A percentile compares a stretch with the other conserved stretches of the same genome.
These are phyloP conservation scores for Cinara cedri DNA, from an alignment of 2,888 invertebrate genomes.

Conservation along the genomic window DNA sequence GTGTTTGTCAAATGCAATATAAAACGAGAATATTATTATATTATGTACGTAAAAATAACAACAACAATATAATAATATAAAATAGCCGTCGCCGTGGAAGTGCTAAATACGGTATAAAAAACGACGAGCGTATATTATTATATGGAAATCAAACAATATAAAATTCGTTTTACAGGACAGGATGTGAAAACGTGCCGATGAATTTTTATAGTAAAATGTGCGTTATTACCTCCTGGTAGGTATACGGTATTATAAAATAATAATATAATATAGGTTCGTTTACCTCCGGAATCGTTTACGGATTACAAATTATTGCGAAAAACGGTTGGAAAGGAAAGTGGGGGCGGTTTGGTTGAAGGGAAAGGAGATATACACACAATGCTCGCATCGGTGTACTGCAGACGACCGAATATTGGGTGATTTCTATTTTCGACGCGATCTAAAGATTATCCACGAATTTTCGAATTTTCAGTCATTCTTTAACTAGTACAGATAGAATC, in stretches of 20 bases:
- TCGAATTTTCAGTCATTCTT: too few species aligned
- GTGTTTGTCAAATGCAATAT: conserved; percentile 42
- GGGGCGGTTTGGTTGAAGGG: too few species aligned
- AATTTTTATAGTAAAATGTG: conserved; percentile 54
- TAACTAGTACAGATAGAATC: too few species aligned
- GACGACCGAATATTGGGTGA: too few species aligned
- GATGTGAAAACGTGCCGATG: conserved; percentile 55
- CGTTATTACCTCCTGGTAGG: not conserved
- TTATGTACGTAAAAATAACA: conserved; percentile 1
- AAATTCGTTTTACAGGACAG: conserved; percentile 34
- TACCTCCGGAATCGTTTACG: conserved; percentile 40
- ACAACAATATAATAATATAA: conserved; percentile 14
- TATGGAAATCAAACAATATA: conserved; percentile 39
- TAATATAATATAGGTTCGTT: conserved; percentile 40
- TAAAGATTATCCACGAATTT: too few species aligned
- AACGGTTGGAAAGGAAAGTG: too few species aligned
- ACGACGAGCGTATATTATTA: not conserved
- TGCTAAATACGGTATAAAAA: conserved; percentile 47
- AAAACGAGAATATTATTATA: not conserved
- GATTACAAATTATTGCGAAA: conserved; percentile 39
- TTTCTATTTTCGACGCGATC: too few species aligned
- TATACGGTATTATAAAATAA: not conserved
- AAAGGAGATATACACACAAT: too few species aligned
- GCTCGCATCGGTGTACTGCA: too few species aligned
- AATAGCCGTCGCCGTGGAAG: conserved; percentile 21